Base-by-base conservation (phyloP, 2,888 invertebrate species). In the Eristalis arbustorum region DNA sequence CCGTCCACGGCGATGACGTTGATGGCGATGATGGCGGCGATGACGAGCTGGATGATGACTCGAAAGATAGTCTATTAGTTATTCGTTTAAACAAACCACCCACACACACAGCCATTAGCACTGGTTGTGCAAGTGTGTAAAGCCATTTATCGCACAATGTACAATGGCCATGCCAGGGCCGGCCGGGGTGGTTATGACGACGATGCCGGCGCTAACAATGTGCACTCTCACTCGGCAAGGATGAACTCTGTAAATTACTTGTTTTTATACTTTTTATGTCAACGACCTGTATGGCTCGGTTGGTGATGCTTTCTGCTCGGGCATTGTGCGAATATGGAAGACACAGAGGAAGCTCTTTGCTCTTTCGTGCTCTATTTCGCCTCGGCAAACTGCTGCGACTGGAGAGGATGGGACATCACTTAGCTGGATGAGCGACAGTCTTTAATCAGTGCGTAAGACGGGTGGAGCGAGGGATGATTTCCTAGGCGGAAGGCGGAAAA, bases 41-140 rank as follows among this genome's bases (percentile, higher is more conserved):
- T 56, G 59, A 49, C 75, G 71, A 40, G 49, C 18, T 49, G 25
- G 78, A 71, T 59, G 73, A 63, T 66, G 83, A 66, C 57, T 78
- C 13, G 56, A 74, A 75, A 64, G 81, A 77, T 81, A 77, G 81
- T 77, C 56, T 76, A 81, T 81, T 81, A 84, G 76, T 84, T 84
- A 84, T 81, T 81, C 81, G 81, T 77, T 85, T 66, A 85, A 79
- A 73, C 59, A 72, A 75, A 75, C 49, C 67, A 57, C 37, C 49
- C 49, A 5, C 49, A 49, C 18, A 49, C 49, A 22, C 18, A 18
- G 2, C 1, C 18, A 18, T 8, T 18, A n/a, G 18, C 49, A n/a
- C 18, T 18, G 18, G 49, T 8, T 18, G 18, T 49, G 18, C 18
- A 18, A 84, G 72, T 84, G 72, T 84, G 72, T 64, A 49, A 76